These are phyloP conservation scores for Herpetotheres cachinnans DNA, from an alignment of 2,113 vertebrate species.

Conservation along the genomic window DNA sequence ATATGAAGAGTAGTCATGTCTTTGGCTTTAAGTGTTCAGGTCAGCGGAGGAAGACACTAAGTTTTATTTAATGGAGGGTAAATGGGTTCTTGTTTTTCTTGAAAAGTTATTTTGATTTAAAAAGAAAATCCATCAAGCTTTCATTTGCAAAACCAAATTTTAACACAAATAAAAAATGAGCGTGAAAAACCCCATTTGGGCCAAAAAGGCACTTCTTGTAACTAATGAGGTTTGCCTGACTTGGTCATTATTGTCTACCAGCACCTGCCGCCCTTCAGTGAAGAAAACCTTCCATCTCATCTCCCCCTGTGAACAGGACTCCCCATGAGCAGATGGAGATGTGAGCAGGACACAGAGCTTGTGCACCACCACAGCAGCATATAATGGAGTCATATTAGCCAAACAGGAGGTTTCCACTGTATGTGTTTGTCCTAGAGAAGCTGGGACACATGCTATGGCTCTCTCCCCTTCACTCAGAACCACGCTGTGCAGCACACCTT, in stretches of 20 bases:
- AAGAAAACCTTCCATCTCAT: neutral
- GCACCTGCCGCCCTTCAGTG: neutral
- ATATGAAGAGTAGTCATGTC: fast-evolving
- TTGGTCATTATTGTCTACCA: neutral
- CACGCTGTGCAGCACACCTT: fast-evolving
- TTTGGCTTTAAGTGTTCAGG: neutral
- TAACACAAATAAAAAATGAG: neutral
- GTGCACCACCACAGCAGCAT: neutral
- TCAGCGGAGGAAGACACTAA: neutral
- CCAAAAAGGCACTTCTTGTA: neutral
- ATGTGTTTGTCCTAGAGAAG: neutral
- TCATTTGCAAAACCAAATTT: neutral
- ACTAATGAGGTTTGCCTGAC: neutral
- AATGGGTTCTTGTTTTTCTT: neutral
- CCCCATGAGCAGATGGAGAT: fast-evolving
- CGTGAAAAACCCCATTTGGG: neutral
- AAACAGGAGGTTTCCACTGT: neutral
- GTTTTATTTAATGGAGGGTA: neutral
- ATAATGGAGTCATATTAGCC: fast-evolving
- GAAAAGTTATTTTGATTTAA: neutral
- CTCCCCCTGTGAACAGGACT: neutral
- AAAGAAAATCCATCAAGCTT: neutral
- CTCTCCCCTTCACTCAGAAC: neutral
- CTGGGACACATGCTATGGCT: fast-evolving
- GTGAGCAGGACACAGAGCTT: neutral